These are phyloP conservation scores for Nymphalis c-album DNA, from an alignment of 2,888 invertebrate species.

Conservation along the genomic window DNA sequence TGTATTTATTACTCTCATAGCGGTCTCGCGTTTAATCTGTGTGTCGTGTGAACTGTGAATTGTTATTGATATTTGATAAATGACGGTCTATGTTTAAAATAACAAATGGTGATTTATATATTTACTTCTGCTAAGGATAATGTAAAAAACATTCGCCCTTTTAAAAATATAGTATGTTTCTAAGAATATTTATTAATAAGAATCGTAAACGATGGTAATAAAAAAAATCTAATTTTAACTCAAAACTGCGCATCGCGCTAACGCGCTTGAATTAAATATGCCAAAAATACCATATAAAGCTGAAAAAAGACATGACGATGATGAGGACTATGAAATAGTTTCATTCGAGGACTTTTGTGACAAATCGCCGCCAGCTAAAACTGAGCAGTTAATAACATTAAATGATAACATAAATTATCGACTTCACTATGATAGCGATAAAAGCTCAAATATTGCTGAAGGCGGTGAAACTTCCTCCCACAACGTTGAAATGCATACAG, in stretches of 20 bases:
- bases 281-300: slow-evolving; percentile 75
- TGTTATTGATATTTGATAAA: slow-evolving; percentile 17
- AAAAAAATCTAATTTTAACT: slow-evolving; percentile 24
- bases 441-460: slow-evolving; percentile 55
- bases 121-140: background rate
- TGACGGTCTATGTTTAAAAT: background rate
- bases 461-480: slow-evolving; percentile 63
- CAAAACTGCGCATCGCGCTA: slow-evolving; percentile 23
- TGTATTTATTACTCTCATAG: background rate
- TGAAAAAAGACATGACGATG: slow-evolving; percentile 65
- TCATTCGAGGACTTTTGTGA: slow-evolving; percentile 83
- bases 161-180: background rate
- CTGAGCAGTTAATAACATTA: slow-evolving; percentile 79
- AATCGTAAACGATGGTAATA: slow-evolving; percentile 4
- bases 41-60: too few species aligned
- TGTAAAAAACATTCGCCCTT: slow-evolving; percentile 1
- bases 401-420: slow-evolving; percentile 79
- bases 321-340: slow-evolving; percentile 78
- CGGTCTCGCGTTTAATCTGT: background rate
- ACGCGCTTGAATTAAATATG: slow-evolving; percentile 51
- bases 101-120: background rate
- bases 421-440: slow-evolving; percentile 71
- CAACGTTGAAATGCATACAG: slow-evolving; percentile 59
- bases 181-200: background rate
- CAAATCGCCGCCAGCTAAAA: slow-evolving; percentile 75